These are phyloP conservation scores for Rhimphoctona megacephalus DNA, from an alignment of 2,888 invertebrate species.

Conservation along the genomic window DNA sequence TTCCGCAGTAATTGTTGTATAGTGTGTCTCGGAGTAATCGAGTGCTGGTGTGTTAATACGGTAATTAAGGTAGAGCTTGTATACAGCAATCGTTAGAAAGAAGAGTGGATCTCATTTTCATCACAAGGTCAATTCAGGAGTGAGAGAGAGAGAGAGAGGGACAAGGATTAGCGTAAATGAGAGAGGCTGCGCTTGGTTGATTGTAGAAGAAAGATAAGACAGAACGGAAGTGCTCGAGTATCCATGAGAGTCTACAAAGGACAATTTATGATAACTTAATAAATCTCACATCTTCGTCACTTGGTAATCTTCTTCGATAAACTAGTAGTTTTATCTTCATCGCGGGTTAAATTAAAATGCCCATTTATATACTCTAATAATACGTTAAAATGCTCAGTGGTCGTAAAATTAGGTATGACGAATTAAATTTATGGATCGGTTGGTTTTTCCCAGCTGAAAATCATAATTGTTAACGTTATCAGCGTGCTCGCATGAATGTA, in stretches of 20 bases:
- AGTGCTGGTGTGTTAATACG: slow-evolving; percentile 27
- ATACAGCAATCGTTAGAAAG: slow-evolving; percentile 28
- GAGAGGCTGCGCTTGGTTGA: slow-evolving; percentile 30
- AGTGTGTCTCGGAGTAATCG: slow-evolving; percentile 46
- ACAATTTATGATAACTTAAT: background rate
- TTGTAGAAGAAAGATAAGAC: slow-evolving; percentile 53
- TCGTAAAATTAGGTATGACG: background rate
- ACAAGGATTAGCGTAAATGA: slow-evolving; percentile 12
- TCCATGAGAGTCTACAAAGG: background rate
- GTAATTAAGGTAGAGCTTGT: slow-evolving; percentile 42
- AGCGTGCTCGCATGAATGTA: background rate
- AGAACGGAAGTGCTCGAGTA: slow-evolving; percentile 57
- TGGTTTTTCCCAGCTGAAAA: slow-evolving; percentile 27
- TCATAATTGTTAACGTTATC: slow-evolving; percentile 1
- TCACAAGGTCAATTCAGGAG: slow-evolving; percentile 60
- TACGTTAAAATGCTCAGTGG: background rate
- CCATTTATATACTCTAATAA: background rate
- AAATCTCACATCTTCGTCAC: background rate
- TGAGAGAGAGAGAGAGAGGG: slow-evolving; percentile 16
- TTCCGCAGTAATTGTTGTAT: slow-evolving; percentile 43
- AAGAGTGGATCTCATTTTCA: slow-evolving; percentile 53
- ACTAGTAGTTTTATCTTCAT: background rate
- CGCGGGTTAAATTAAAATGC: background rate
- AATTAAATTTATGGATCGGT: background rate
- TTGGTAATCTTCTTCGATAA: background rate